Evolutionary conservation across 2,797 vertebrate species (phyloP).

Genomic region (Arremon aurantiirostris): DNA sequence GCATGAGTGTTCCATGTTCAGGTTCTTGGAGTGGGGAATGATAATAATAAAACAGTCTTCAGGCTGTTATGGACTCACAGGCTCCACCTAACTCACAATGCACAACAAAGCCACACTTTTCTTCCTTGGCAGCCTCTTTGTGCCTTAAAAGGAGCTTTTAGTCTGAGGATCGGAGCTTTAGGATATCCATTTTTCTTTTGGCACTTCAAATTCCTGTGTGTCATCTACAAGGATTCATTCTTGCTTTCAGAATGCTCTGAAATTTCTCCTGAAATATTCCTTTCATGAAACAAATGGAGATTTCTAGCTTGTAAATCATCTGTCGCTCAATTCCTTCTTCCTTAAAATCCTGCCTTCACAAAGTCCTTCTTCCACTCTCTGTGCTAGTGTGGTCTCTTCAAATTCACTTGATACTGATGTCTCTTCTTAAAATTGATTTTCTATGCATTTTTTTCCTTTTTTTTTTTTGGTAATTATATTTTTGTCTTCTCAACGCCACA

Average conservation of each 20-base stretch:
- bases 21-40: neutral
- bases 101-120: neutral
- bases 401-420: neutral
- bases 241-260: neutral
- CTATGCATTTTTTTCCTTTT: neutral
- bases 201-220: neutral
- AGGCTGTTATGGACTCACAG: neutral
- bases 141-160: neutral
- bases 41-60: no score
- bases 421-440: neutral
- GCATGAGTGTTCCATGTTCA: neutral
- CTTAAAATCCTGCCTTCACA: neutral
- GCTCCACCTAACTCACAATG: neutral
- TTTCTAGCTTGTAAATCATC: neutral
- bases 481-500: neutral
- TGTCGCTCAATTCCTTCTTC: neutral
- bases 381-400: neutral
- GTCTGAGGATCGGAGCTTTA: neutral
- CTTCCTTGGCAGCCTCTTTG: neutral
- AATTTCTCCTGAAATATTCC: neutral
- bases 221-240: neutral
- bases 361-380: neutral
- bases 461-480: neutral
- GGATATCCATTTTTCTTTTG: neutral
- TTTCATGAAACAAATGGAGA: neutral